phyloP scores from a whole-genome alignment of 2,797 vertebrate genomes.

The Acanthurus lineatus region DNA sequence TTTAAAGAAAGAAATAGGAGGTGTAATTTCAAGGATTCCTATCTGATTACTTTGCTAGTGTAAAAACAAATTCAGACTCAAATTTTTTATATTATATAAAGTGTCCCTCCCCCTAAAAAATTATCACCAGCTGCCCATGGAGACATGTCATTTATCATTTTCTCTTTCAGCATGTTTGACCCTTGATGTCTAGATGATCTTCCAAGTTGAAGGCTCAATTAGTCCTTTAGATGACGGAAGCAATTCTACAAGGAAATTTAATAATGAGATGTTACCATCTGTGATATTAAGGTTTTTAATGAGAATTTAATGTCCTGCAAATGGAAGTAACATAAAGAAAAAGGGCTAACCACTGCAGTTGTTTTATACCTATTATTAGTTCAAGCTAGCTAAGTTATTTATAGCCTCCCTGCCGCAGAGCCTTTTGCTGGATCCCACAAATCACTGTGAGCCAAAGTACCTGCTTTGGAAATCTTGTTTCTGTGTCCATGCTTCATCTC shows the following conservation, averaged over 20 bases:
- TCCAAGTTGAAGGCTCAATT: conserved; percentile 25
- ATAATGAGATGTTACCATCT: not conserved
- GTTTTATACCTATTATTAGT: not conserved
- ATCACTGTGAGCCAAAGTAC: conserved; percentile 1
- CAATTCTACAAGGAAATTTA: conserved; percentile 20
- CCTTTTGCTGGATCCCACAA: conserved; percentile 13
- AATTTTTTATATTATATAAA: too few species aligned
- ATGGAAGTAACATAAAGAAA: not conserved
- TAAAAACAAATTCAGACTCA: too few species aligned
- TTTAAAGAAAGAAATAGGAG: too few species aligned
- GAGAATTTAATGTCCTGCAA: not conserved
- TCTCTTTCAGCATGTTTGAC: conserved; percentile 16
- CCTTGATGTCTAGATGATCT: conserved; percentile 24
- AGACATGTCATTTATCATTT: conserved; percentile 19
- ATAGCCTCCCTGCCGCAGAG: not conserved
- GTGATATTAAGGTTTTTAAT: not conserved
- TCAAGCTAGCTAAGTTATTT: conserved; percentile 14
- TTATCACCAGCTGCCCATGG: too few species aligned
- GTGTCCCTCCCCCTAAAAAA: too few species aligned
- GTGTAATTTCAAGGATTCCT: too few species aligned
- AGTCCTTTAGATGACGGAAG: conserved; percentile 2
- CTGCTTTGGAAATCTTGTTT: conserved; percentile 12
- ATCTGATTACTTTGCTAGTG: too few species aligned
- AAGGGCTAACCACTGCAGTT: not conserved
- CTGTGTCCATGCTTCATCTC: conserved; percentile 16